Evolutionary conservation across 2,113 vertebrate genomes (phyloP), one percentile per base, ranked within the genome.

Genomic region (Alethe castanea): DNA sequence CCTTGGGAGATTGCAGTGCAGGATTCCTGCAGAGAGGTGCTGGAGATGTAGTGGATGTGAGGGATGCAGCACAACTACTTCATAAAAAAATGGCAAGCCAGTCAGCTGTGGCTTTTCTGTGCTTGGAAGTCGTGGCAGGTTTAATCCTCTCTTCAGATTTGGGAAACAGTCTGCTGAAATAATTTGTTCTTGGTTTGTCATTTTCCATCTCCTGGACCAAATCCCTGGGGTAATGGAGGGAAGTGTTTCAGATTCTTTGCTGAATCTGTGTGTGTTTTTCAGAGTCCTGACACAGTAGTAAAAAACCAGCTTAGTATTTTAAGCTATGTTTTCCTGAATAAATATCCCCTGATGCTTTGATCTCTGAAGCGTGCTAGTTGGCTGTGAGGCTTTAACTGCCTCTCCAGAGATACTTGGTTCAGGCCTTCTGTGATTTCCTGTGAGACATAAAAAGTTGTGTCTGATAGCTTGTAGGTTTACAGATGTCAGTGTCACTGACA

Each of bases 1-100:
- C 2, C 24, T 33, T 3, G 1, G 17, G 52, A 35, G 26, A 5
- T 2, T 19, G 29, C 33, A 25, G 1, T 10, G 31, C 19, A 48
- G 47, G 64, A 26, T 81, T 74, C 53, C 40, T 53, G 33, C 77
- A 52, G 47, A 8, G 59, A 8, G 20, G 16, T 85, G 44, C 44
- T 67, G 61, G 45, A 76, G 31, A 2, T 26, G 1, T 2, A 10
- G 23, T 26, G 11, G 4, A 8, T n/a, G 22, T 38, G 19, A 71
- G 72, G 14, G 10, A 23, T 71, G 36, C 18, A 36, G 31, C 42
- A 33, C 53, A 73, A 23, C 2, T 2, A 3, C 25, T 23, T 36
- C 5, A 29, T 25, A 14, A 48, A 57, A 57, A 47, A 83, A 19
- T n/a, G 14, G 16, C 8, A 20, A 35, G 17, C 19, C 40, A 61